A percentile compares a stretch with the other conserved stretches of the same genome.
phyloP scores from a whole-genome alignment of 2,113 vertebrate genomes.

The Mugil cephalus region DNA sequence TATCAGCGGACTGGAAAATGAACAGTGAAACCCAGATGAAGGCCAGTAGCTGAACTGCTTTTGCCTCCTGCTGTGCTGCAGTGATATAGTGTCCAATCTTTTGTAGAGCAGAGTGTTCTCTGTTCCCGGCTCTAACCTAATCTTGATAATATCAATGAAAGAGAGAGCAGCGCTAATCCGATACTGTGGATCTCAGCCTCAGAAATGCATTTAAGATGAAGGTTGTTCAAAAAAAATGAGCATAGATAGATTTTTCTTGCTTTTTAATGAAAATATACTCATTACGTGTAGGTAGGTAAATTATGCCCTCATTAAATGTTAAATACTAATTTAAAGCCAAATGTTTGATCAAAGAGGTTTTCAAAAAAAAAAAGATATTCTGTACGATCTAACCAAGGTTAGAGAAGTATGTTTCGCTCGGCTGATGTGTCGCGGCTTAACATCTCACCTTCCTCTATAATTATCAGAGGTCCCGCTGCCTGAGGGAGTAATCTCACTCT shows the following conservation, averaged over 20 bases:
- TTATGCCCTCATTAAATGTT: conserved; percentile 1
- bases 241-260: too few species aligned
- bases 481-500: conserved; percentile 65
- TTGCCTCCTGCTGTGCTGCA: background rate
- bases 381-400: conserved; percentile 11
- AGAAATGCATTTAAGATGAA: background rate
- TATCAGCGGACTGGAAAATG: background rate
- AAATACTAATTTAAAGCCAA: conserved; percentile 13
- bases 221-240: background rate
- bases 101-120: background rate
- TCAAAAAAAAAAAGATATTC: background rate
- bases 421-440: conserved; percentile 41
- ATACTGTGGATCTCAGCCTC: background rate
- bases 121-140: background rate
- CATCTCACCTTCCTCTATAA: conserved; percentile 59
- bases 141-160: background rate
- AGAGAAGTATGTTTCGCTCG: conserved; percentile 16
- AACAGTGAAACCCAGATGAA: conserved; percentile 9
- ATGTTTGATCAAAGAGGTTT: background rate
- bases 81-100: background rate
- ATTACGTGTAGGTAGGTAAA: background rate
- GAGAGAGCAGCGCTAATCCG: background rate
- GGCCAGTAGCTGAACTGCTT: conserved; percentile 2
- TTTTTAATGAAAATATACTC: background rate
- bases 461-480: conserved; percentile 57